Conservation (phyloP, 2,113 vertebrate species). For the Phalacrocorax pelagicus region DNA sequence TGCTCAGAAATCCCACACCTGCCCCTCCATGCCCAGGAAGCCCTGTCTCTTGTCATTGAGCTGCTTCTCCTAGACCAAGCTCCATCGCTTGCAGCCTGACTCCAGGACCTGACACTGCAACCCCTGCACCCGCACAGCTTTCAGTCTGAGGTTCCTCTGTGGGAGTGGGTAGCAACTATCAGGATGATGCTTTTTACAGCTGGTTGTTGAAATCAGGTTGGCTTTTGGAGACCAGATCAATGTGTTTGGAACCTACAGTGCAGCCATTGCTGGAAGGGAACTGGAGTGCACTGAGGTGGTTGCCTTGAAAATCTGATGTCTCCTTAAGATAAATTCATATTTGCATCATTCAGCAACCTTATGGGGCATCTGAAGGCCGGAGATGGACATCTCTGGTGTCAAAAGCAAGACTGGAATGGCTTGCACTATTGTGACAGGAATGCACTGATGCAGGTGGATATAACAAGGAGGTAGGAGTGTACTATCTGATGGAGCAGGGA, state of each 20-base stretch:
- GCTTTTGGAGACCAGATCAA: background rate
- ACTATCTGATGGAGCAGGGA: background rate
- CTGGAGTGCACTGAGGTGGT: background rate
- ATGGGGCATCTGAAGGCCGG: background rate
- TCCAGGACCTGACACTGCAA: background rate
- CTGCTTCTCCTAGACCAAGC: background rate
- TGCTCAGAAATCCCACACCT: background rate
- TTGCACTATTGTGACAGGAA: background rate
- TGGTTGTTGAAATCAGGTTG: background rate
- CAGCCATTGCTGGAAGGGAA: background rate
- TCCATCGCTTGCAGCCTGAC: background rate
- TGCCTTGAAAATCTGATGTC: background rate
- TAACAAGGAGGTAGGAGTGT: background rate
- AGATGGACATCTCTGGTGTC: background rate
- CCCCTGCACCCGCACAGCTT: background rate
- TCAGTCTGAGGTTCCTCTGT: background rate
- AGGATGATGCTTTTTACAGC: background rate
- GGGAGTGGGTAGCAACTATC: background rate
- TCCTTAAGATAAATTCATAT: background rate
- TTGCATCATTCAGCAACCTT: background rate
- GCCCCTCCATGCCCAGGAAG: background rate
- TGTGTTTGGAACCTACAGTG: background rate
- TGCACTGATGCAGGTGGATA: background rate
- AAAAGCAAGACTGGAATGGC: background rate
- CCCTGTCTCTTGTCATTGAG: background rate